A percentile compares a stretch with the other conserved stretches of the same genome.
Conservation (phyloP, 53 echinoderm and acorn worm genomes). For the Zoroaster sp. region DNA sequence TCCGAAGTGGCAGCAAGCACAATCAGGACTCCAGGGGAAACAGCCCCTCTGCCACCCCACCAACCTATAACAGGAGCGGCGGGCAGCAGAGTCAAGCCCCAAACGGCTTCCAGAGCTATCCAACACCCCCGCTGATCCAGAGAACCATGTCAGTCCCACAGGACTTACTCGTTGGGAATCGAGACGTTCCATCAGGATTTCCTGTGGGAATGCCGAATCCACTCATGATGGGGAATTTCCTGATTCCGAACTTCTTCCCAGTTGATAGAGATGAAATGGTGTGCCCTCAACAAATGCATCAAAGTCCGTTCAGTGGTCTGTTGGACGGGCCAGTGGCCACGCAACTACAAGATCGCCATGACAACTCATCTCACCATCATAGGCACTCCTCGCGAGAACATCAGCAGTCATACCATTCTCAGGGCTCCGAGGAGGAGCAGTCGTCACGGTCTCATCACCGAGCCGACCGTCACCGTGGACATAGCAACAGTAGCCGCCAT, state of each 20-base stretch:
- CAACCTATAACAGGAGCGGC: neutral
- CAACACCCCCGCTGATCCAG: slow-evolving; percentile 31
- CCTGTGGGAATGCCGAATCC: neutral
- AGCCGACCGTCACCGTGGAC: slow-evolving; percentile 7
- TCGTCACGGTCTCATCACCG: neutral
- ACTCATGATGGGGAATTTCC: neutral
- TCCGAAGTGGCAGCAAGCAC: slow-evolving; percentile 89
- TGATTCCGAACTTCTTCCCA: neutral
- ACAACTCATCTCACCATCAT: neutral
- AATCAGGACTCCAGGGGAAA: slow-evolving; percentile 11
- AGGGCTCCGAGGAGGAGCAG: neutral
- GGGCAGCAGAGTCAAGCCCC: neutral
- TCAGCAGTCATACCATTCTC: neutral
- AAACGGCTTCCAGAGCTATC: neutral
- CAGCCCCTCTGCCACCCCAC: slow-evolving; percentile 23
- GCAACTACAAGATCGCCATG: neutral
- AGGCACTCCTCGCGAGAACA: neutral
- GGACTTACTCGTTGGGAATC: neutral
- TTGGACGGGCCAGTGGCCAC: neutral
- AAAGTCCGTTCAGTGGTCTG: neutral
- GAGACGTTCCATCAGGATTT: neutral
- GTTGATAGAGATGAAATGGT: neutral
- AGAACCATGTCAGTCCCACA: slow-evolving; percentile 32
- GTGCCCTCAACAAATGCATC: neutral
- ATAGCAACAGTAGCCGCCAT: neutral